Evolutionary conservation across 2,888 invertebrate genomes (phyloP), one percentile per base, ranked within the genome.

Genomic region (Resseliella maxima): DNA sequence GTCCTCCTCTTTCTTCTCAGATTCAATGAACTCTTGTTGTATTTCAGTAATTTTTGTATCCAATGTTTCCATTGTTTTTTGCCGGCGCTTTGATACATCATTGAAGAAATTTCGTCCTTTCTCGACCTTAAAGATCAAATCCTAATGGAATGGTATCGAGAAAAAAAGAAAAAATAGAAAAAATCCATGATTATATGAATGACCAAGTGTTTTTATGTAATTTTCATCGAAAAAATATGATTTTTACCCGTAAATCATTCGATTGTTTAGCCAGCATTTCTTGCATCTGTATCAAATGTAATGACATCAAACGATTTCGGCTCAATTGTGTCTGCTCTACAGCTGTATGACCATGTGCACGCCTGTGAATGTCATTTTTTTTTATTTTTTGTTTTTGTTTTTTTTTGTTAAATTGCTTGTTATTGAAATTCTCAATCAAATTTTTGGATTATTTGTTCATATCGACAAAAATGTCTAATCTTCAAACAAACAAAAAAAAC

Each of bases 301-400:
- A 3, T 5, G 83, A n/a, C 83, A 83, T 83, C 12, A 18, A 6
- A 6, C 38, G 36, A 38, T n/a, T 83, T 36, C 83, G 83, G n/a
- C 0, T 24, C 2, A 24, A n/a, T 31, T 83, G 83, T n/a, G 83
- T 83, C 24, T 83, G 83, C 38, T 83, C 5, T 38, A 21, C 38
- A 8, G 38, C 38, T 24, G 83, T n/a, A n/a, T 83, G 83, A 38
- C 83, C 83, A 83, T 83, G 83, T 38, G 83, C 38, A 21, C 83
- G 83, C 83, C 83, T 83, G 38, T 8, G n/a, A 5, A 64, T 27
- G 15, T 15, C 46, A 50, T 50, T 50, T 8, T 41, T 41, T 41
- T 5, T 41, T 41, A 41, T 41, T 41, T 41, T 5, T 41, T 41
- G 41, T 5, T 41, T 41, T 41, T 41, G 41, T 12, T 41, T 41